These are phyloP conservation scores for Eupithecia exiguata DNA, from an alignment of 2,888 invertebrate species.

Conservation along the genomic window DNA sequence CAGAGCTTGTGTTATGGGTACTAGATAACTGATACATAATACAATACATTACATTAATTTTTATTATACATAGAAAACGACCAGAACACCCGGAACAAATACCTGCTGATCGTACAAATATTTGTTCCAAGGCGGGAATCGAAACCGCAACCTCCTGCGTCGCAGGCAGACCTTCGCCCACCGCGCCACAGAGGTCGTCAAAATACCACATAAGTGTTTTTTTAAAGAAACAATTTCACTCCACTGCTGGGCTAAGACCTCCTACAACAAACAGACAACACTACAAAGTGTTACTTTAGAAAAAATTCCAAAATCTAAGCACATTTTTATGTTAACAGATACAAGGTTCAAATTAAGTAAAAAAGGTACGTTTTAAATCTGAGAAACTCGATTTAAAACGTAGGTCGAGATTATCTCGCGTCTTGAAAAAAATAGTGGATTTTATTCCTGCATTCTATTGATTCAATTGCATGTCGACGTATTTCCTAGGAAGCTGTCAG, in stretches of 20 bases:
- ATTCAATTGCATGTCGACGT: slow-evolving; percentile 38
- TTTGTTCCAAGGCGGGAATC: too few species aligned
- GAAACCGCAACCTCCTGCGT: too few species aligned
- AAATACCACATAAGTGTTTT: neutral
- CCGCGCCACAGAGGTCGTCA: too few species aligned
- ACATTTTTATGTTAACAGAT: neutral
- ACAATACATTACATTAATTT: too few species aligned
- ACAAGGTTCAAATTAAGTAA: neutral
- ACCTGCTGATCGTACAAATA: too few species aligned
- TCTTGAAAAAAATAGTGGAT: slow-evolving; percentile 45
- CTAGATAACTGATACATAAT: too few species aligned
- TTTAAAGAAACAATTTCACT: neutral
- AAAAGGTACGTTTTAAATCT: neutral
- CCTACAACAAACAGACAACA: too few species aligned
- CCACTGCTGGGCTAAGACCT: neutral
- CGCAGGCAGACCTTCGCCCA: too few species aligned
- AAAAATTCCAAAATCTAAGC: neutral
- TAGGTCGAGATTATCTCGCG: slow-evolving; percentile 51
- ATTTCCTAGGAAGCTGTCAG: slow-evolving; percentile 20
- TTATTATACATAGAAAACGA: too few species aligned
- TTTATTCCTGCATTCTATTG: slow-evolving; percentile 40
- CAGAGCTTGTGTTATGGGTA: too few species aligned
- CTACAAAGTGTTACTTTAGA: neutral
- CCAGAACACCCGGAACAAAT: too few species aligned
- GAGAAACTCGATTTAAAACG: slow-evolving; percentile 49